phyloP scores from a whole-genome alignment of 2,113 vertebrate species.

The Scophthalmus maximus region DNA sequence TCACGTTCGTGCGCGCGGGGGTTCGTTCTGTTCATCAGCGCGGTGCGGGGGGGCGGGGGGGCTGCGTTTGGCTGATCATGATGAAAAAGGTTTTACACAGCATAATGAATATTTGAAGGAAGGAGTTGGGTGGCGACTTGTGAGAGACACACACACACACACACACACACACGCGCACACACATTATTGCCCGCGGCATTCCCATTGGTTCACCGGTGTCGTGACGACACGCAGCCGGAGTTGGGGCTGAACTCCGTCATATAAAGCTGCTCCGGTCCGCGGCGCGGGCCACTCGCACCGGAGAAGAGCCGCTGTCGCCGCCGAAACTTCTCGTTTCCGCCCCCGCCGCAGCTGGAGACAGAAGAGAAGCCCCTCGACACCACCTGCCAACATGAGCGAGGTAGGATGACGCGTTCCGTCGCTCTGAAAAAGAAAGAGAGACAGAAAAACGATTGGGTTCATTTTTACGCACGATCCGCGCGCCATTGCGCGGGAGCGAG shows the following conservation, averaged over 20 bases:
- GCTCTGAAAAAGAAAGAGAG: not conserved
- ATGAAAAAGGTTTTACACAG: constrained; percentile 70
- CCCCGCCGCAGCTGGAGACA: constrained; percentile 57
- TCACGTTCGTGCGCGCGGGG: constrained; percentile 16
- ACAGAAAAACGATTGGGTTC: not conserved
- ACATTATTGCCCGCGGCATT: constrained; percentile 76
- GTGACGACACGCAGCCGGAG: constrained; percentile 80
- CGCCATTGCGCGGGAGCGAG: not conserved
- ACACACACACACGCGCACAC: no score
- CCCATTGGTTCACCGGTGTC: constrained; percentile 82
- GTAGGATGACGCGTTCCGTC: constrained; percentile 70
- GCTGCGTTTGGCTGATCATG: constrained; percentile 48
- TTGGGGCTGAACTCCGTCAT: constrained; percentile 78
- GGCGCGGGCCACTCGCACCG: constrained; percentile 65
- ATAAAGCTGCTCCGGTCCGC: constrained; percentile 79
- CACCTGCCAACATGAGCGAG: constrained; percentile 82
- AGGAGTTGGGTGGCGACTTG: constrained; percentile 75
- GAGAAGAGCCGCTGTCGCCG: constrained; percentile 65
- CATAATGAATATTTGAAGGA: constrained; percentile 71
- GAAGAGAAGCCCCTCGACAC: constrained; percentile 42
- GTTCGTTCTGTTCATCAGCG: not conserved
- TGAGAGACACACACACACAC: constrained; percentile 73
- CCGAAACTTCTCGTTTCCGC: constrained; percentile 64
- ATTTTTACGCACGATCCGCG: constrained; percentile 49
- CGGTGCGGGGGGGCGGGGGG: constrained; percentile 16